Conservation (phyloP, 2,888 invertebrate species). For the Criorhina ranunculi region DNA sequence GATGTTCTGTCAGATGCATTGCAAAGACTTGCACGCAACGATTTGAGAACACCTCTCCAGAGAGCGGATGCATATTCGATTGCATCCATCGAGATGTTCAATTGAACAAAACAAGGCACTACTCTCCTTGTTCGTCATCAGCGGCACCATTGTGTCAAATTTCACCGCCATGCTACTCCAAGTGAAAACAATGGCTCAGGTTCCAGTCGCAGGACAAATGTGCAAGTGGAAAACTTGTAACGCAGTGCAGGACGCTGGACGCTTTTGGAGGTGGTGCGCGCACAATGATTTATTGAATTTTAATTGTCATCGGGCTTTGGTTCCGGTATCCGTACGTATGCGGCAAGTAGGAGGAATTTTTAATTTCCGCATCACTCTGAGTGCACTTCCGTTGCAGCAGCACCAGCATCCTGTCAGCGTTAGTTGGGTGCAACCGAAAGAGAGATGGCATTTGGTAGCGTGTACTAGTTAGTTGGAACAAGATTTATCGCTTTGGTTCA, state of each 20-base stretch:
- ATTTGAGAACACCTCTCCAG: constrained; percentile 18
- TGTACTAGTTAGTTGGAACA: constrained; percentile 46
- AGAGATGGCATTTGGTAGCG: constrained; percentile 7
- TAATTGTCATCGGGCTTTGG: constrained; percentile 62
- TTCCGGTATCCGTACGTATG: constrained; percentile 2
- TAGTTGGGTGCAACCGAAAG: constrained; percentile 6
- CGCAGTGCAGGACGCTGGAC: constrained; percentile 27
- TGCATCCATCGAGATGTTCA: constrained; percentile 40
- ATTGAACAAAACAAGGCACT: constrained; percentile 27
- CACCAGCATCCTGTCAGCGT: constrained; percentile 37
- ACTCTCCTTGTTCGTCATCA: constrained; percentile 12
- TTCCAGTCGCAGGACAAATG: constrained; percentile 40
- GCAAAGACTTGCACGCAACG: too few species aligned
- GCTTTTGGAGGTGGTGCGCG: constrained; percentile 12
- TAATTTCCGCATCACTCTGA: constrained; percentile 43
- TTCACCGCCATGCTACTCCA: constrained; percentile 45
- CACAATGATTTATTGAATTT: constrained; percentile 72
- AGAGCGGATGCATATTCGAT: constrained; percentile 44
- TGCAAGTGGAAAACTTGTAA: constrained; percentile 35
- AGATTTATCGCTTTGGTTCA: constrained; percentile 70
- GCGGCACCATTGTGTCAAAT: constrained; percentile 28
- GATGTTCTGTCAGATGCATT: constrained; percentile 57
- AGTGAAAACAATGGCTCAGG: constrained; percentile 57
- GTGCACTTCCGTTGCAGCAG: constrained; percentile 58
- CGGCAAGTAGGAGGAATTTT: constrained; percentile 58